Percentiles rank a stretch among this genome's conserved stretches.
Evolutionary conservation across 2,888 invertebrate genomes (phyloP).

Genomic region (Ophion ventricosus): DNA sequence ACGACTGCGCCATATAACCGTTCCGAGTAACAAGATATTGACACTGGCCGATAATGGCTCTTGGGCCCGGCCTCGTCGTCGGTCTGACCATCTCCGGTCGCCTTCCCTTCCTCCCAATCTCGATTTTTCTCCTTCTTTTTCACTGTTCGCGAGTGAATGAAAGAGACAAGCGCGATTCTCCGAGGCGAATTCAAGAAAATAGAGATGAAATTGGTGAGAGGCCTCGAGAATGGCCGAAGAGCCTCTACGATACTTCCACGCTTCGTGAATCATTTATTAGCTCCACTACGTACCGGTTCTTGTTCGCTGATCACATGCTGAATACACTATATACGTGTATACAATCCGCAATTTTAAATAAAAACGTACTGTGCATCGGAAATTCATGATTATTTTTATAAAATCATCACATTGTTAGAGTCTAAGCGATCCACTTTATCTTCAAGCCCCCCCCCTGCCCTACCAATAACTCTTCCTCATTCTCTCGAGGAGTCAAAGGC

Average conservation of each 20-base stretch:
- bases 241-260: conserved; percentile 73
- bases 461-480: too few species aligned
- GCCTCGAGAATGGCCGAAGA: conserved; percentile 70
- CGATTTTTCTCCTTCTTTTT: not conserved
- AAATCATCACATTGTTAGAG: too few species aligned
- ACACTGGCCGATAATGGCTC: conserved; percentile 80
- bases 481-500: too few species aligned
- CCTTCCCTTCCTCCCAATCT: not conserved
- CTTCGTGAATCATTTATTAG: conserved; percentile 73
- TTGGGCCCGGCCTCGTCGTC: conserved; percentile 67
- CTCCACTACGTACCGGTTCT: conserved; percentile 55
- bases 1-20: conserved; percentile 70
- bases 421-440: too few species aligned
- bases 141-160: conserved; percentile 11
- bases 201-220: conserved; percentile 78
- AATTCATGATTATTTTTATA: conserved; percentile 12
- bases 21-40: conserved; percentile 78
- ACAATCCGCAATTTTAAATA: conserved; percentile 18
- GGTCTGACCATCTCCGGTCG: conserved; percentile 69
- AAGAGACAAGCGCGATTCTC: conserved; percentile 45
- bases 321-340: conserved; percentile 21
- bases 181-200: conserved; percentile 75
- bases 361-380: conserved; percentile 1
- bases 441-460: too few species aligned
- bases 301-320: conserved; percentile 55